Base-by-base conservation (phyloP, 2,113 vertebrate genomes). In the Capricornis sumatraensis region DNA sequence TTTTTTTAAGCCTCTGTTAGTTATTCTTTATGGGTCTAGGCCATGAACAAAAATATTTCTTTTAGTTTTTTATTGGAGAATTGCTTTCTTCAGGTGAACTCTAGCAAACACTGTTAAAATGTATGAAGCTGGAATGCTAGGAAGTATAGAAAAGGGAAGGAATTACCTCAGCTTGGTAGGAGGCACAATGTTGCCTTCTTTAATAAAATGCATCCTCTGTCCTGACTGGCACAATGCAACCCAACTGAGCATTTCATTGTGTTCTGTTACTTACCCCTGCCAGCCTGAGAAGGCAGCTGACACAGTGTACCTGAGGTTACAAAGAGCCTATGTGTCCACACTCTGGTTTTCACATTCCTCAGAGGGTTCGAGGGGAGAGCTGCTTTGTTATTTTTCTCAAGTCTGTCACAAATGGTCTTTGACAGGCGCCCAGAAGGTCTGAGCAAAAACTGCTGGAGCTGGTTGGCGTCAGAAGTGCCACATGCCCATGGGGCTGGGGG, bases 181-280 rank as follows among this genome's bases (percentile, higher is more conserved):
- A 98, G 93, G 91, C 43, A 98, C 98, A 99, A 96, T 98, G 98
- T 97, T 97, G 98, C 98, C 98, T 99, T 99, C 98, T 99, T 98
- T 98, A 99, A 99, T 98, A 98, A 99, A 99, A 99, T 98, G 97
- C 89, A 98, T 99, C 97, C 98, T 98, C 98, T 99, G 97, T 99
- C 98, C 97, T 96, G 94, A 98, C 92, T 94, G 98, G 97, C 98
- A 91, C 90, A 40, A 92, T 81, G 55, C 96, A 98, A 94, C 43
- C 90, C 98, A 95, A 92, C 92, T 98, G 98, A 96, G 96, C 96
- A 95, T 98, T 97, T 97, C 97, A 97, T 98, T 99, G 98, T 98
- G 96, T 95, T 98, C 95, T 94, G 58, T 98, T 97, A 97, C 89
- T 97, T 97, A 84, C 16, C 90, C 94, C 96, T 94, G 87, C 96